Evolutionary conservation across 2,113 vertebrate genomes (phyloP), one percentile per base, ranked within the genome.

Genomic region (Camelus bactrianus): DNA sequence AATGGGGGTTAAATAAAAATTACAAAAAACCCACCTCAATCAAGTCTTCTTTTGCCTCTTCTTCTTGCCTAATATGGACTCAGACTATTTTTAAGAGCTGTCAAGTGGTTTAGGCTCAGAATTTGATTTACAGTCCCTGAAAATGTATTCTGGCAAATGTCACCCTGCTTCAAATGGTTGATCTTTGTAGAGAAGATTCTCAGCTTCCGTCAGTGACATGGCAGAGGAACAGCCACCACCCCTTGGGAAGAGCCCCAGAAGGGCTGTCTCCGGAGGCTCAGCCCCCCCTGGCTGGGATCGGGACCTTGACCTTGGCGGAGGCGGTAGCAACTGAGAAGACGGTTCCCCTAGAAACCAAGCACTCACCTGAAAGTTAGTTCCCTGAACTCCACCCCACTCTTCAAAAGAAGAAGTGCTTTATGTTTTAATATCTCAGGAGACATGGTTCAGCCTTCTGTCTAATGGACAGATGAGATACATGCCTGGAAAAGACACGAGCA

Each of bases 61-160:
- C 75, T 94, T 95, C 82, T 98, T 96, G 56, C 65, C 95, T 84
- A 93, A 95, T 96, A 48, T 0, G 97, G 92, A 5, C 80, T 94
- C 69, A 1, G 56, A n/a, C 73, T 95, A 95, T 98, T 88, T 98
- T 91, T 96, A 98, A 80, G 83, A 96, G 84, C 62, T 96, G 96
- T 94, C 95, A 95, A 89, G 46, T 86, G 50, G 30, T 20, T 79
- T 97, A 91, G 94, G 95, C 88, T 82, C 93, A 38, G 94, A 91
- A 30, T 97, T 97, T 97, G 97, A 98, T 97, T 95, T 97, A 97
- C 80, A 94, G 54, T 38, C 95, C 75, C 87, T 80, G 95, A 87
- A 96, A 95, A 96, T 93, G 94, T 76, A 84, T 94, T 73, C 97
- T 98, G 97, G 96, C 81, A 91, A 94, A 72, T 94, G 93, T 97